phyloP scores from a whole-genome alignment of 23 tunicate species.

The Diplosoma virens region DNA sequence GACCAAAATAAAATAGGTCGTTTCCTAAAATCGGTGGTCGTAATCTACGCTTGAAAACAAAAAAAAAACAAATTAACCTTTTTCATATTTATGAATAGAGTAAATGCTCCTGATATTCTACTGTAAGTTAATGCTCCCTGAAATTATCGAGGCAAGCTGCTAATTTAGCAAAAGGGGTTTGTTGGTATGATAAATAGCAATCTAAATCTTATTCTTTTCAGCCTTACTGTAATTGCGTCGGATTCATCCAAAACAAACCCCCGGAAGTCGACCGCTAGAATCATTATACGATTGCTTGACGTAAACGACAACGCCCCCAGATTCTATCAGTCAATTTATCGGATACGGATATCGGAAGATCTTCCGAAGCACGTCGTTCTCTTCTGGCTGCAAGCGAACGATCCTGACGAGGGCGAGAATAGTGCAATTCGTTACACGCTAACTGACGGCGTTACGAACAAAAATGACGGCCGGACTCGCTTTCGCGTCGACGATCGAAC shows the following conservation, averaged over 20 bases:
- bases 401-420: constrained; percentile 68
- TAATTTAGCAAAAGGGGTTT: too few species aligned
- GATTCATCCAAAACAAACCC: constrained; percentile 27
- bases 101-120: too few species aligned
- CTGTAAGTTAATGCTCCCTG: too few species aligned
- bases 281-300: constrained; percentile 54
- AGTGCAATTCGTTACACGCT: constrained; percentile 40
- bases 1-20: too few species aligned
- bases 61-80: too few species aligned
- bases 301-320: constrained; percentile 94
- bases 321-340: constrained; percentile 42
- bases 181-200: not conserved
- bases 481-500: constrained; percentile 50
- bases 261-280: constrained; percentile 23
- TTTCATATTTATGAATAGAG: too few species aligned
- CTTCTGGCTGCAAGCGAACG: constrained; percentile 64
- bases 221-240: constrained; percentile 36
- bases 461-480: constrained; percentile 6
- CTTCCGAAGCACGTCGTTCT: constrained; percentile 52
- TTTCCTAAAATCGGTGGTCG: too few species aligned
- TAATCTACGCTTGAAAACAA: too few species aligned
- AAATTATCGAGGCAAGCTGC: too few species aligned
- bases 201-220: not conserved
- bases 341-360: constrained; percentile 67
- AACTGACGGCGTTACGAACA: constrained; percentile 36